phyloP scores from a whole-genome alignment of 2,113 vertebrate genomes.

The Muntiacus reevesi region DNA sequence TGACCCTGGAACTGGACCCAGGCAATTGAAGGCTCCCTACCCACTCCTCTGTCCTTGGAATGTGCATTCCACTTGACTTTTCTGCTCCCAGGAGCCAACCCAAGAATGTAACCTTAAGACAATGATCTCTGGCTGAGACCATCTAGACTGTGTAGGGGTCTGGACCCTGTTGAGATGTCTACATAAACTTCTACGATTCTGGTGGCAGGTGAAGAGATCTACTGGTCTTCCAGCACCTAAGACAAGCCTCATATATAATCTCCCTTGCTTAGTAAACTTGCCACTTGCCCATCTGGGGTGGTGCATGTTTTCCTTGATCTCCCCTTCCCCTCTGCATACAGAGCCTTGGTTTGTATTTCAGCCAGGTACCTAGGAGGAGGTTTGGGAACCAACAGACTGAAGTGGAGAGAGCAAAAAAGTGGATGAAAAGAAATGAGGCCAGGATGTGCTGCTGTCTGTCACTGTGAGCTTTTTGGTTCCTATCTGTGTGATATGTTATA shows the following conservation, averaged over 20 bases:
- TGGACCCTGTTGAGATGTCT: neutral
- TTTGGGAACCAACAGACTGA: neutral
- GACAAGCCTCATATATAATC: neutral
- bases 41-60: neutral
- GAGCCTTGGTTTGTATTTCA: neutral
- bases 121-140: neutral
- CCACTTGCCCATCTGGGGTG: neutral
- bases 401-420: neutral
- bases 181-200: neutral
- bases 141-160: too few relatives aligned
- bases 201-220: neutral
- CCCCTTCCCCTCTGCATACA: neutral
- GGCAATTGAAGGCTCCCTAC: neutral
- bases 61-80: neutral
- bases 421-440: fast-evolving
- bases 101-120: neutral
- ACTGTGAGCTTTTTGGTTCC: neutral
- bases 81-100: neutral
- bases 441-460: fast-evolving
- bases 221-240: neutral
- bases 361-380: neutral
- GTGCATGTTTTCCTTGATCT: neutral
- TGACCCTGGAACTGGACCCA: neutral
- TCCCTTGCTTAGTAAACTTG: neutral
- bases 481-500: neutral